These are phyloP conservation scores for Euleptes europaea DNA, from an alignment of 2,113 vertebrate species.

Conservation along the genomic window DNA sequence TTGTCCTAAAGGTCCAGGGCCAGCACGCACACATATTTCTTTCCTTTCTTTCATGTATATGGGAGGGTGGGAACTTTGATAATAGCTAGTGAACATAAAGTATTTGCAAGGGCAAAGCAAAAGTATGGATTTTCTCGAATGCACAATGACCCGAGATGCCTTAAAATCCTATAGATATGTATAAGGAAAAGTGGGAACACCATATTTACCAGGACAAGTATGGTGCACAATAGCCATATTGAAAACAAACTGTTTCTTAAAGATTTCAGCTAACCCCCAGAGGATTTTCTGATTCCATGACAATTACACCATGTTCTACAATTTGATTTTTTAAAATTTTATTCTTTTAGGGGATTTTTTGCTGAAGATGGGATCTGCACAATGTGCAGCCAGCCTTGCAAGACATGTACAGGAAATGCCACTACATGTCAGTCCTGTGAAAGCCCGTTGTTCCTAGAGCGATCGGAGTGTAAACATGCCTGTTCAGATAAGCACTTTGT, in stretches of 20 bases:
- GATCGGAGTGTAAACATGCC: constrained; percentile 68
- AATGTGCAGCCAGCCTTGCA: constrained; percentile 78
- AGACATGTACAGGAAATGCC: constrained; percentile 76
- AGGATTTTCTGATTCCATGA: background rate
- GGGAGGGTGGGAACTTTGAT: background rate
- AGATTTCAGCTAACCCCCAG: background rate
- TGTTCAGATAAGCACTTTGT: constrained; percentile 80
- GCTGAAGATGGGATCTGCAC: constrained; percentile 58
- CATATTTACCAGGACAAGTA: background rate
- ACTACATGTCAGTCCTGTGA: constrained; percentile 82
- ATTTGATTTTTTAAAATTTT: constrained; percentile 23
- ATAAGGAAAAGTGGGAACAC: background rate
- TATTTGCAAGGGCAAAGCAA: background rate
- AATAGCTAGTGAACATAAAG: background rate
- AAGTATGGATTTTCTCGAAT: background rate
- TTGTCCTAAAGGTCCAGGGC: no score
- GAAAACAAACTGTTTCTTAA: background rate
- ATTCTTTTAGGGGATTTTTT: constrained; percentile 79
- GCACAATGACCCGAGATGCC: background rate
- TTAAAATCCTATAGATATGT: background rate
- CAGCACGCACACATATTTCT: no score
- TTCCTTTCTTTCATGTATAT: no score
- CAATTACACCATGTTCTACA: background rate
- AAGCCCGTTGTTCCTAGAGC: constrained; percentile 69
- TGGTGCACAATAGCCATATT: background rate